Conservation (phyloP, 2,113 vertebrate species). For the Dromaius novaehollandiae region DNA sequence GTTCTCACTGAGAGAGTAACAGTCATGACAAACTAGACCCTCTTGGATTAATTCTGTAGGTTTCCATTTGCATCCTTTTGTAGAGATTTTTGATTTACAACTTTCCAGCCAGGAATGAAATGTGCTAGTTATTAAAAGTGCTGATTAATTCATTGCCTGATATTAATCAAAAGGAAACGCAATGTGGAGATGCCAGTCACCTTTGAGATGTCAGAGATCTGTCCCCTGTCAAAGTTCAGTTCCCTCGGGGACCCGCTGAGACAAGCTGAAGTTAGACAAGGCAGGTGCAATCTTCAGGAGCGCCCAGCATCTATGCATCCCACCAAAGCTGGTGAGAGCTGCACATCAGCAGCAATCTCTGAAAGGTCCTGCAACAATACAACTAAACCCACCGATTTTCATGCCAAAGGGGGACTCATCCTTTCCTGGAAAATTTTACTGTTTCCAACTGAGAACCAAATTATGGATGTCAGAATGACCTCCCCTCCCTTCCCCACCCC, state of each 20-base stretch:
- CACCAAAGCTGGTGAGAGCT: not conserved
- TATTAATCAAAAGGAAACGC: slow-evolving; percentile 24
- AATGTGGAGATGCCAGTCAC: not conserved
- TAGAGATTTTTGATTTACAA: slow-evolving; percentile 27
- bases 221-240: not conserved
- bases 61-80: slow-evolving; percentile 38
- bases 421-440: slow-evolving; percentile 36
- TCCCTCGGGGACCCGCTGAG: not conserved
- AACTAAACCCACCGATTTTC: not conserved
- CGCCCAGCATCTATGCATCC: not conserved
- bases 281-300: slow-evolving; percentile 4
- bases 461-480: not conserved
- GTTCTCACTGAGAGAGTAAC: not conserved
- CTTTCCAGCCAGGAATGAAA: slow-evolving; percentile 43
- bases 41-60: slow-evolving; percentile 31
- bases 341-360: not conserved
- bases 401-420: slow-evolving; percentile 25
- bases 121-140: not conserved
- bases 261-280: not conserved
- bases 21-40: slow-evolving; percentile 35
- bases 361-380: not conserved
- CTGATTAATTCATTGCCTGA: slow-evolving; percentile 33
- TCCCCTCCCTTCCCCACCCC: not conserved
- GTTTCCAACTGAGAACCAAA: not conserved
- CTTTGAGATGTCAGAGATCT: not conserved